Evolutionary conservation across 2,888 invertebrate genomes (phyloP).

Genomic region (Pinctada fucata): DNA sequence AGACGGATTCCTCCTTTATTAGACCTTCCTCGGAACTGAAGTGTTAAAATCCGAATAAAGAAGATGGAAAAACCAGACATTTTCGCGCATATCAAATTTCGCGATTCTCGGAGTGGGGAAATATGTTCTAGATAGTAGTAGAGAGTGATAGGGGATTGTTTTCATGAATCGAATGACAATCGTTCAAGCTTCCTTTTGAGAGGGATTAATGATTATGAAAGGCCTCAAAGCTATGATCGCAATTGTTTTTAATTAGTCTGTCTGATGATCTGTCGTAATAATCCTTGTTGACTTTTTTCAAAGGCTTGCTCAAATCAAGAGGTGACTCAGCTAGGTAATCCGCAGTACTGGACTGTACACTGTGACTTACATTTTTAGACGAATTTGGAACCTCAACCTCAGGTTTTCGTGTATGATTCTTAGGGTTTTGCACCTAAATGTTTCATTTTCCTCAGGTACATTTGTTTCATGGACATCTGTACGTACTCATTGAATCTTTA

Average conservation of each 20-base stretch:
- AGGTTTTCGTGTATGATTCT: constrained; percentile 32
- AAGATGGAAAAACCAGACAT: too few species aligned
- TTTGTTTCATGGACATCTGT: constrained; percentile 91
- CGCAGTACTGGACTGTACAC: constrained; percentile 28
- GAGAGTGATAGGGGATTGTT: constrained; percentile 30
- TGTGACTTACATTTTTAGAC: constrained; percentile 23
- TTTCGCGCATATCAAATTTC: too few species aligned
- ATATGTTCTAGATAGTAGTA: constrained; percentile 31
- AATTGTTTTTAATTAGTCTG: constrained; percentile 64
- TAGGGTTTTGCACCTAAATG: constrained; percentile 79
- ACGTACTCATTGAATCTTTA: constrained; percentile 80
- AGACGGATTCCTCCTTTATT: too few species aligned
- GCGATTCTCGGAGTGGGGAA: constrained; percentile 20
- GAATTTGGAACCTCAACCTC: constrained; percentile 19
- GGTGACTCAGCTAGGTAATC: constrained; percentile 82
- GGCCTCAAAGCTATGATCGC: constrained; percentile 66
- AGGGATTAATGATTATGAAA: constrained; percentile 74
- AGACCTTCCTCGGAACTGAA: too few species aligned
- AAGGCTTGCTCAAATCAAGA: constrained; percentile 88
- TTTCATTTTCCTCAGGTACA: constrained; percentile 92
- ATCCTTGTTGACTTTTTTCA: constrained; percentile 56
- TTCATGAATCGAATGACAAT: constrained; percentile 82
- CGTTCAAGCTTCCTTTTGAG: constrained; percentile 61
- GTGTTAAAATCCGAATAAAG: too few species aligned
- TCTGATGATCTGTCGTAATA: constrained; percentile 49